A percentile compares a stretch with the other conserved stretches of the same genome.
These are phyloP conservation scores for Dryocosmus kuriphilus DNA, from an alignment of 2,888 invertebrate species.

Conservation along the genomic window DNA sequence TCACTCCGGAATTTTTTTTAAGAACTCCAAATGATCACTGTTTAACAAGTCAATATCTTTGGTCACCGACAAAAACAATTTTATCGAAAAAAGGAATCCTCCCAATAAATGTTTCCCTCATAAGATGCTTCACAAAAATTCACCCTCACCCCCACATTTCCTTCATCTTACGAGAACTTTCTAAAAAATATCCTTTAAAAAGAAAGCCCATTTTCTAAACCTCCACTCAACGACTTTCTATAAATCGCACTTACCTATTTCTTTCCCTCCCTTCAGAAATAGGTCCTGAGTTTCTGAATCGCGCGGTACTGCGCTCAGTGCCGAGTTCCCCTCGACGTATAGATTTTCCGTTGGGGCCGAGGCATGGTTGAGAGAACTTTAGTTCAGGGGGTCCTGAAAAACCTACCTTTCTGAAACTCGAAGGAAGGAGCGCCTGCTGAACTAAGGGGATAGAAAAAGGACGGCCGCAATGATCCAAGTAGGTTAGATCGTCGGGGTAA, in stretches of 20 bases:
- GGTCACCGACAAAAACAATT: not conserved
- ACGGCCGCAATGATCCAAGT: constrained; percentile 21
- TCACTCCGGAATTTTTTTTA: too few species aligned
- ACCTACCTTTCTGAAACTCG: constrained; percentile 29
- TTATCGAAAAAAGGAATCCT: not conserved
- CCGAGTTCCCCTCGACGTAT: constrained; percentile 62
- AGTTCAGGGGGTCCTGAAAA: constrained; percentile 56
- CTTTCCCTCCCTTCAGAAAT: not conserved
- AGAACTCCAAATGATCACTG: too few species aligned
- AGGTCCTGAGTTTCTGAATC: constrained; percentile 57
- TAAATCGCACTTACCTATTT: not conserved
- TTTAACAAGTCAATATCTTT: not conserved
- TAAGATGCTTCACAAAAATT: not conserved
- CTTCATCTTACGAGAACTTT: not conserved
- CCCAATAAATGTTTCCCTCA: not conserved
- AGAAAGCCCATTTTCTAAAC: constrained; percentile 44
- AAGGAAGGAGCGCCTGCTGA: constrained; percentile 22
- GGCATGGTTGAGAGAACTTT: constrained; percentile 63
- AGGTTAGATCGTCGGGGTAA: not conserved
- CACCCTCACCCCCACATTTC: not conserved
- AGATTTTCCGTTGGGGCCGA: constrained; percentile 69
- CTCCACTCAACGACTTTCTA: not conserved
- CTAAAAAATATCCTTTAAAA: constrained; percentile 46
- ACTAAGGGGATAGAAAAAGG: constrained; percentile 48
- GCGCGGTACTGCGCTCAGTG: constrained; percentile 56